Evolutionary conservation across 2,113 vertebrate genomes (phyloP), one percentile per base, ranked within the genome.

Genomic region (Dicaeum eximium): DNA sequence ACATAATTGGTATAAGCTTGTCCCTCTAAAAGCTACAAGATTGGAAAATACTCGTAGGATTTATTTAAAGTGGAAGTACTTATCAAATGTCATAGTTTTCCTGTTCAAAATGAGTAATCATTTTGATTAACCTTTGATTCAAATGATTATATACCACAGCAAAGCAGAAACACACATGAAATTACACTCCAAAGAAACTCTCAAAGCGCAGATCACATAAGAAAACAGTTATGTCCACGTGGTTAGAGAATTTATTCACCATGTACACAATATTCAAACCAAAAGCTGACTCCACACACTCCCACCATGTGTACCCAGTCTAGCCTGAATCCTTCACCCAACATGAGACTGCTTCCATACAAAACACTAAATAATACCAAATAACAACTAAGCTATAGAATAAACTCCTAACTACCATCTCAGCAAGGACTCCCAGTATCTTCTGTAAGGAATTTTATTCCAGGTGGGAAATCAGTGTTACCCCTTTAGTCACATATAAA

Each of bases 41-140:
- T 66, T 96, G 82, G 79, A 96, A 96, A 96, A 94, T 48, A 80
- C 21, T 78, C 64, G 67, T 73, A 94, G 92, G 86, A 92, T 96
- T 97, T 93, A 94, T 94, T 95, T 91, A 86, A 86, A 96, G 90
- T 51, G 64, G 88, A 86, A 47, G 88, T 74, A 91, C 86, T 96
- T 96, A 92, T 80, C 82, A 96, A 95, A 96, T 92, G 88, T 95
- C 94, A 96, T 74, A 25, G 0, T 95, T 95, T 93, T 93, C 88
- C 92, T 95, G 92, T 83, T 94, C 80, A 95, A 95, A 96, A 96
- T 66, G 67, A 92, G 64, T 90, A 94, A 95, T 95, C 75, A 93
- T 90, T 94, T 92, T 93, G 95, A 95, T 94, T 96, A 95, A 80
- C 88, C 92, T 94, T 93, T 94, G 96, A 97, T 97, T 94, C 90